Conservation (phyloP, 1,140 invertebrate species). For the Piezodorus guildinii region DNA sequence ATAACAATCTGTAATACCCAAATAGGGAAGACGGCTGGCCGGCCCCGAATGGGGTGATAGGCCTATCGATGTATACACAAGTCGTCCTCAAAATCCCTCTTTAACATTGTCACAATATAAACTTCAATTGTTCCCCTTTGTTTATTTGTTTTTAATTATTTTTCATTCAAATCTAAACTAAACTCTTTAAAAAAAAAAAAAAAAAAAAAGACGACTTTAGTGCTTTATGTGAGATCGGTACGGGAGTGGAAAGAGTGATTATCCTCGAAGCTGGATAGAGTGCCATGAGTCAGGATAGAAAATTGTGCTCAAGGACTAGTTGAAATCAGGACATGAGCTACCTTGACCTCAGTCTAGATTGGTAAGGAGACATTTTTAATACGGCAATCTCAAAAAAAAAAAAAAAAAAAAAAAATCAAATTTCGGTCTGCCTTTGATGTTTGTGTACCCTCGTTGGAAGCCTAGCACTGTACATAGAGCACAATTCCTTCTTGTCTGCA, state of each 20-base stretch:
- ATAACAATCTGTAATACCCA: background rate
- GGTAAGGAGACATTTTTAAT: conserved; percentile 19
- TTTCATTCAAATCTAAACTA: background rate
- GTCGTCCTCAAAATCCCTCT: background rate
- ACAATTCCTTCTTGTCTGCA: conserved; percentile 12
- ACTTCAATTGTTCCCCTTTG: background rate
- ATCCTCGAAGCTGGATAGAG: background rate
- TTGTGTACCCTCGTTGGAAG: conserved; percentile 1
- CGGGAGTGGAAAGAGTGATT: background rate
- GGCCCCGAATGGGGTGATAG: background rate
- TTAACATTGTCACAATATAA: too few relatives aligned
- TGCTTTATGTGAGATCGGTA: background rate
- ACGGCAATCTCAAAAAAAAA: too few relatives aligned
- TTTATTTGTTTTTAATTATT: background rate
- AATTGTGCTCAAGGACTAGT: conserved; percentile 16
- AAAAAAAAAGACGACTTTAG: background rate
- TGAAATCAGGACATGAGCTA: conserved; percentile 24
- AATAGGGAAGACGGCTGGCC: background rate
- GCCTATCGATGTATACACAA: conserved; percentile 2
- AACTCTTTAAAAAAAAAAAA: too few relatives aligned
- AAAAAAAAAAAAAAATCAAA: background rate
- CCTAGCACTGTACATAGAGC: conserved; percentile 19
- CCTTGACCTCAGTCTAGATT: conserved; percentile 26
- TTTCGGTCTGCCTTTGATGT: conserved; percentile 12
- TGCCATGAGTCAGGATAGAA: conserved; percentile 3